Percentiles rank a stretch among this genome's conserved stretches.
phyloP scores from a whole-genome alignment of 2,113 vertebrate genomes.

The Sturnus vulgaris region DNA sequence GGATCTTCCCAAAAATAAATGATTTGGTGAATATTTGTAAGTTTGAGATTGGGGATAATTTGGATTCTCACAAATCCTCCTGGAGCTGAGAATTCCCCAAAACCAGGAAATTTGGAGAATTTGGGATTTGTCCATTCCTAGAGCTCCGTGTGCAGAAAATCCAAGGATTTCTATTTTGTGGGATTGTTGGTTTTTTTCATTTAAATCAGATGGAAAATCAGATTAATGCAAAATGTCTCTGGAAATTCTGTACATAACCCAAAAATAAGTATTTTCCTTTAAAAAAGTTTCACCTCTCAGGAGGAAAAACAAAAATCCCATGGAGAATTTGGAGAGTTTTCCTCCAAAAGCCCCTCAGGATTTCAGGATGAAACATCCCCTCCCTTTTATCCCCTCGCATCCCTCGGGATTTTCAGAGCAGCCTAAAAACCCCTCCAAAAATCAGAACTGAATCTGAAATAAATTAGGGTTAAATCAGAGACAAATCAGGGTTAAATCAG shows the following conservation, averaged over 20 bases:
- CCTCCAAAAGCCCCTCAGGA: background rate
- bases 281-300: background rate
- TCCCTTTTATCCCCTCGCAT: background rate
- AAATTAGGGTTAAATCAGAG: fast-evolving
- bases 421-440: background rate
- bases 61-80: background rate
- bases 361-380: background rate
- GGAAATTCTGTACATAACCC: background rate
- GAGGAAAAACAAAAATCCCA: background rate
- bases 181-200: background rate
- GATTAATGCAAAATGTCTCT: background rate
- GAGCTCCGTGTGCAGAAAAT: background rate
- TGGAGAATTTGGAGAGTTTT: background rate
- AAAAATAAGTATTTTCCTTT: background rate
- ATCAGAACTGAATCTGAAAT: background rate
- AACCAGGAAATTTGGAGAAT: background rate
- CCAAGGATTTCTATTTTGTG: background rate
- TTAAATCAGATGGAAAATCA: background rate
- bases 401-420: background rate
- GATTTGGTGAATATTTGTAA: background rate
- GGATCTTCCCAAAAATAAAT: background rate
- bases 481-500: background rate
- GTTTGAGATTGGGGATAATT: background rate
- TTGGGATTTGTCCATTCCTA: background rate
- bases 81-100: background rate